Evolutionary conservation across 2,113 vertebrate genomes (phyloP).

Genomic region (Orientallactaga bullata): DNA sequence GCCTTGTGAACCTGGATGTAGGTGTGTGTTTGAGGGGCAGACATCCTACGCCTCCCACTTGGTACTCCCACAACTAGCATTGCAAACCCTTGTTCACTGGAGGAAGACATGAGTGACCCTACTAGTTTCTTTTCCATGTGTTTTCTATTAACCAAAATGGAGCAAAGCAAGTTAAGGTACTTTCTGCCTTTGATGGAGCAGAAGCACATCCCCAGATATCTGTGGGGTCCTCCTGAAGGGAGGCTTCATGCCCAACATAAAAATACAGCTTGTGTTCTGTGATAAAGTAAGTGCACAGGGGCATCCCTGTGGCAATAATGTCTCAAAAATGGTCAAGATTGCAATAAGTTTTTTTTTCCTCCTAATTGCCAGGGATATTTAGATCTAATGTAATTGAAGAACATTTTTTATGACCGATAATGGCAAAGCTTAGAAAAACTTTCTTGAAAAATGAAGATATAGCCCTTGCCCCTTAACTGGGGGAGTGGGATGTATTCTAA

Average conservation of each 20-base stretch:
- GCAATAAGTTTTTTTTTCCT: background rate
- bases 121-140: background rate
- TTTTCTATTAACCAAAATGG: background rate
- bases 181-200: background rate
- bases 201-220: background rate
- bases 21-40: fast-evolving
- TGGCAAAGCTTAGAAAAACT: background rate
- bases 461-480: background rate
- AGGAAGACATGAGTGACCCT: background rate
- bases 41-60: fast-evolving
- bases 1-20: background rate
- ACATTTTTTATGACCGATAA: background rate
- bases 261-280: background rate
- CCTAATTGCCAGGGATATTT: background rate
- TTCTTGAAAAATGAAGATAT: background rate
- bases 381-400: background rate
- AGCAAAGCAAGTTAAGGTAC: background rate
- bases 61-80: fast-evolving
- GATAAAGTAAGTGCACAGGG: fast-evolving
- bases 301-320: fast-evolving
- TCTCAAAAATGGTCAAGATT: background rate
- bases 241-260: background rate
- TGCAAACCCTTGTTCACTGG: background rate
- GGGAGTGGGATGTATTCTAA: background rate
- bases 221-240: background rate